Evolutionary conservation across 1,140 invertebrate species (phyloP), one percentile per base, ranked within the genome.

Genomic region (Ectropis grisescens): DNA sequence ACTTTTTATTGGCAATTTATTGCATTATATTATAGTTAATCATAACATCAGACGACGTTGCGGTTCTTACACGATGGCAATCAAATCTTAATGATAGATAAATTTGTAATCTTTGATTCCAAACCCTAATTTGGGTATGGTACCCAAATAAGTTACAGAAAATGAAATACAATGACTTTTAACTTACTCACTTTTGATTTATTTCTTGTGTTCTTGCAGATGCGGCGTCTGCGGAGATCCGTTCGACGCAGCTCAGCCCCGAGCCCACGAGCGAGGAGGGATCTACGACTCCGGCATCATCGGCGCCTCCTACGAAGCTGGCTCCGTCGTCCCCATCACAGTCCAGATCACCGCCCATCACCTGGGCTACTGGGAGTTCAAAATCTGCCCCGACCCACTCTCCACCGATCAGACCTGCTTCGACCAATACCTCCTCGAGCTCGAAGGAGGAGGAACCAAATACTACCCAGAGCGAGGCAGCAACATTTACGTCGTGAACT

Each of bases 171-270:
- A n/a, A n/a, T n/a, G n/a, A n/a, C n/a, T n/a, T n/a, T n/a, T n/a
- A n/a, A n/a, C n/a, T n/a, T n/a, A n/a, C n/a, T n/a, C n/a, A n/a
- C n/a, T n/a, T n/a, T n/a, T n/a, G n/a, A n/a, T n/a, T n/a, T n/a
- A n/a, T n/a, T n/a, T n/a, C n/a, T n/a, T n/a, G n/a, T n/a, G n/a
- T n/a, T 22, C 13, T 36, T 30, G 1, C 31, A 79, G 74, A 35
- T 79, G 94, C 65, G 94, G 94, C 2, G 87, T 95, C 11, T 96
- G 94, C 58, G 93, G 93, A 2, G 94, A 96, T 66, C 74, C 92
- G 0, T 96, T 88, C 87, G 89, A 94, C 56, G 48, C 80, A 61
- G 60, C 83, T 74, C 80, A 57, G 13, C 92, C 92, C 0, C 85
- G 93, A 19, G 76, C 86, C 0, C 93, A 96, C 74, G 95, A 97